phyloP scores from a whole-genome alignment of 35 echinoderm and acorn worm genomes.

The Ophiothrix spiculata region DNA sequence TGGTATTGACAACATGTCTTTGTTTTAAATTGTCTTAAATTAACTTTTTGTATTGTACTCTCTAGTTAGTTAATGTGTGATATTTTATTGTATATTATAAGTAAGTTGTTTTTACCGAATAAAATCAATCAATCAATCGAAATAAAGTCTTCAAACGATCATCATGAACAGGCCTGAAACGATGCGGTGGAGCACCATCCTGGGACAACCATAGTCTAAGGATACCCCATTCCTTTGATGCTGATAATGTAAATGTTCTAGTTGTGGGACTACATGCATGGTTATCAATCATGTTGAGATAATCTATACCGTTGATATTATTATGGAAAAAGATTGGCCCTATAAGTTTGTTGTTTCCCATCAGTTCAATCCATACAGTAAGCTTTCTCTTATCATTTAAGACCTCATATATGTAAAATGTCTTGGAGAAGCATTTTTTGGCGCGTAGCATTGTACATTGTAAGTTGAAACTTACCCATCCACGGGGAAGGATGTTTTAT shows the following conservation, averaged over 20 bases:
- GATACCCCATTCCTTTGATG: constrained; percentile 9
- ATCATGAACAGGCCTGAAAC: not conserved
- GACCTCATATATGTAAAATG: not conserved
- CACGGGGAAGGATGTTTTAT: constrained; percentile 21
- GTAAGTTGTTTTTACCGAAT: no score
- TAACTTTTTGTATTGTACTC: no score
- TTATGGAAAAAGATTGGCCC: not conserved
- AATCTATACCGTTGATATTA: not conserved
- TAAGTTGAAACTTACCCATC: constrained; percentile 5
- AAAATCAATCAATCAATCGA: no score
- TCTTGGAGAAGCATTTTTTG: not conserved
- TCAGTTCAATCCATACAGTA: constrained; percentile 10
- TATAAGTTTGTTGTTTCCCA: not conserved
- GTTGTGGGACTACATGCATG: constrained; percentile 17
- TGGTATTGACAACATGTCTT: no score
- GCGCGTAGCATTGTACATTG: not conserved
- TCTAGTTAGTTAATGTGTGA: no score
- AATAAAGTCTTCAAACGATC: not conserved
- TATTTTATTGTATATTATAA: no score
- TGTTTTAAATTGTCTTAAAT: no score
- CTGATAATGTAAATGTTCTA: not conserved
- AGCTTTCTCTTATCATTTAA: not conserved
- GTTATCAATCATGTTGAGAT: no score
- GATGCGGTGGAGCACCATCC: constrained; percentile 35
- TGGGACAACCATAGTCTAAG: constrained; percentile 8